Percentiles rank a stretch among this genome's conserved stretches.
These are phyloP conservation scores for Bubo bubo DNA, from an alignment of 2,113 vertebrate species.

Conservation along the genomic window DNA sequence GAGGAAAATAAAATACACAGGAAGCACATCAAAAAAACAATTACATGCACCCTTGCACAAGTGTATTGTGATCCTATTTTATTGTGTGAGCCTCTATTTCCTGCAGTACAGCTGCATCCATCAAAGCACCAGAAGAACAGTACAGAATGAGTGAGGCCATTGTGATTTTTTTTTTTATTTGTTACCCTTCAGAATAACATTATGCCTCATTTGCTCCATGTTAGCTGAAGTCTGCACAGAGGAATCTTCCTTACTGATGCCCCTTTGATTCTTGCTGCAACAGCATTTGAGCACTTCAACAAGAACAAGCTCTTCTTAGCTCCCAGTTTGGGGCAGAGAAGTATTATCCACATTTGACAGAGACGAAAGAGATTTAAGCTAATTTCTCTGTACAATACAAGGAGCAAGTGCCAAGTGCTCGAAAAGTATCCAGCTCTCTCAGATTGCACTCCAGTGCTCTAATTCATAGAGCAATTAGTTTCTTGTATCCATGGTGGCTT, in stretches of 20 bases:
- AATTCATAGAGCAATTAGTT: background rate
- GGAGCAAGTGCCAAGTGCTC: rapidly evolving
- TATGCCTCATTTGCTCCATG: background rate
- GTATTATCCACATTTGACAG: background rate
- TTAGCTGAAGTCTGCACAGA: background rate
- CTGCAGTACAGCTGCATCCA: background rate
- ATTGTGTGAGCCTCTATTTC: background rate
- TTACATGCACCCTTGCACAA: background rate
- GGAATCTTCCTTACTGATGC: background rate
- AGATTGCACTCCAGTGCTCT: background rate
- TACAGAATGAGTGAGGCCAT: background rate
- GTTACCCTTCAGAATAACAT: background rate
- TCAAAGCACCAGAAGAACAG: background rate
- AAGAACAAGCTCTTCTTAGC: background rate
- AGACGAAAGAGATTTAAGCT: background rate
- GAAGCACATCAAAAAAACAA: background rate
- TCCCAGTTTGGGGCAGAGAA: background rate
- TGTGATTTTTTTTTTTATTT: background rate
- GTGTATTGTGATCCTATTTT: background rate
- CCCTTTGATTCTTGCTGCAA: background rate
- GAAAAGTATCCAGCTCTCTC: background rate
- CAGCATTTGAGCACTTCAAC: background rate
- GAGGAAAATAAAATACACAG: background rate
- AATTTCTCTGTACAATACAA: background rate
- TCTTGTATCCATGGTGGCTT: background rate